Evolutionary conservation across 1,140 invertebrate species (phyloP).

Genomic region (Glomeris maerens): DNA sequence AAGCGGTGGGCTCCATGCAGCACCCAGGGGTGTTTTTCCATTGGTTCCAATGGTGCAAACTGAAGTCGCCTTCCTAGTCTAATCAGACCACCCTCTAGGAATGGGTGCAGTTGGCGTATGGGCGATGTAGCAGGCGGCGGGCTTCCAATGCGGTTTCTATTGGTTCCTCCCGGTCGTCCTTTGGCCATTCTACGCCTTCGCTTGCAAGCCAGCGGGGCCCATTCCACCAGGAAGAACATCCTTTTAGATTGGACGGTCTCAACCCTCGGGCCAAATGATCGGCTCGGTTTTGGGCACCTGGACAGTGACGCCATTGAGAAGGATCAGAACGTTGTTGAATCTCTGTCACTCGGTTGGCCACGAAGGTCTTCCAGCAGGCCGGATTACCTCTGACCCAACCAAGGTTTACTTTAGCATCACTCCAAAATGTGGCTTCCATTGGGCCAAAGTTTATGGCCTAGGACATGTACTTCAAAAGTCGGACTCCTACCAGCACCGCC

Average conservation of each 20-base stretch:
- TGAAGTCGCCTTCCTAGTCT: too few relatives aligned
- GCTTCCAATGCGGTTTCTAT: too few relatives aligned
- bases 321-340: not conserved
- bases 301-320: not conserved
- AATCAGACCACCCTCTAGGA: too few relatives aligned
- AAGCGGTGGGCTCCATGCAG: too few relatives aligned
- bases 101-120: too few relatives aligned
- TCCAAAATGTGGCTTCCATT: conserved; percentile 1
- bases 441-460: not conserved
- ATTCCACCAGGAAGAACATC: not conserved
- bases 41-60: too few relatives aligned
- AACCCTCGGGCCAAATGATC: not conserved
- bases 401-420: not conserved
- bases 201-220: not conserved
- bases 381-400: not conserved
- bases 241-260: not conserved
- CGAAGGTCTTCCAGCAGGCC: too few relatives aligned
- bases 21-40: too few relatives aligned
- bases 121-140: too few relatives aligned
- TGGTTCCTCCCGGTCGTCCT: too few relatives aligned
- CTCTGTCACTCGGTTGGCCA: not conserved
- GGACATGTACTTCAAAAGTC: conserved; percentile 15
- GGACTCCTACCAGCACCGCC: conserved; percentile 23
- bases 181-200: not conserved
- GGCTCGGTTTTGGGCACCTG: not conserved